A percentile compares a stretch with the other conserved stretches of the same genome.
Conservation (phyloP, 2,797 vertebrate species). For the Crax fasciolata region DNA sequence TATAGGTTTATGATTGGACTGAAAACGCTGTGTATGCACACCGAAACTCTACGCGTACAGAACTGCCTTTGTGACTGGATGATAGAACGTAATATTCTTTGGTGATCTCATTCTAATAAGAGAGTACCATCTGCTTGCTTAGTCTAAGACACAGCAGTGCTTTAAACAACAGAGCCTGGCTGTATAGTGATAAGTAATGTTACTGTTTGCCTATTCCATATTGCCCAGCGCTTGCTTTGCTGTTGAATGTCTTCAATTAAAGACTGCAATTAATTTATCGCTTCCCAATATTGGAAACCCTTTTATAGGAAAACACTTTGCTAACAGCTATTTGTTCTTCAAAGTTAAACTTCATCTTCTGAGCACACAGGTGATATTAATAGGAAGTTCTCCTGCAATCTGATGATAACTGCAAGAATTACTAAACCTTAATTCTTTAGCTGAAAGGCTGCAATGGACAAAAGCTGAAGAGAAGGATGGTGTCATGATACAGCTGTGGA, state of each 20-base stretch:
- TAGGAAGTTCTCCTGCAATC: background rate
- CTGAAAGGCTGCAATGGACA: background rate
- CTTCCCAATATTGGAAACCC: background rate
- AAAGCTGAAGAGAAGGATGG: background rate
- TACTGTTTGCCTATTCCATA: background rate
- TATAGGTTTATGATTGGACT: background rate
- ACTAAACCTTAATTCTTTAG: background rate
- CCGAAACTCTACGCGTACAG: accelerated
- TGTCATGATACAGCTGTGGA: background rate
- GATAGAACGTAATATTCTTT: background rate
- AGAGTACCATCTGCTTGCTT: too few species aligned
- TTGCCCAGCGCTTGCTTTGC: background rate
- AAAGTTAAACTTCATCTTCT: background rate
- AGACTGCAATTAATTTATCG: background rate
- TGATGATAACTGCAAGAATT: background rate
- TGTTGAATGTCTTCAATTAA: background rate
- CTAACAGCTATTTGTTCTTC: background rate
- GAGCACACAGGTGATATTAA: background rate
- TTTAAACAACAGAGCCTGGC: background rate
- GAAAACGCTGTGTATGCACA: background rate
- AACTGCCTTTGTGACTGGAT: background rate
- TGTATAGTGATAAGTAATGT: background rate
- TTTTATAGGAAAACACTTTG: background rate
- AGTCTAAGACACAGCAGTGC: background rate
- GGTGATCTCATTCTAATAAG: too few species aligned